Evolutionary conservation across 1,140 invertebrate species (phyloP).

Genomic region (Anastatus disparis): DNA sequence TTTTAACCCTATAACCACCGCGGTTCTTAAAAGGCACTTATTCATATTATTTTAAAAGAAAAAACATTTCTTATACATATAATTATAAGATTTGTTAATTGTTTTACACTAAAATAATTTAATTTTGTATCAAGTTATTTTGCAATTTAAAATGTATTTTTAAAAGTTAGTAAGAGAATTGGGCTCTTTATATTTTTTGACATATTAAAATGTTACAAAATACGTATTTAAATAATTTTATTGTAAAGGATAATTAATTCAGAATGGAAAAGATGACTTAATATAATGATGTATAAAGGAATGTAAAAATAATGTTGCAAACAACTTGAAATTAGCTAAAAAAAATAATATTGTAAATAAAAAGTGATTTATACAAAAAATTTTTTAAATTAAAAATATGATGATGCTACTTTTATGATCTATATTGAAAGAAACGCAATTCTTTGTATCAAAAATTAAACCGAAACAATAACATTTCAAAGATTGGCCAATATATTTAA

Average conservation of each 20-base stretch:
- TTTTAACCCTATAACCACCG: too few species aligned
- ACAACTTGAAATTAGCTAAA: slow-evolving; percentile 19
- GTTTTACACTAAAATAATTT: slow-evolving; percentile 27
- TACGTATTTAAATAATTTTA: background rate
- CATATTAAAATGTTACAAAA: background rate
- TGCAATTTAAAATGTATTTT: background rate
- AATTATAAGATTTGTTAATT: slow-evolving; percentile 7
- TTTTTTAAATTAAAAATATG: slow-evolving; percentile 30
- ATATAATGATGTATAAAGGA: background rate
- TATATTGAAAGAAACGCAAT: slow-evolving; percentile 2
- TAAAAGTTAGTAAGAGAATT: too few species aligned
- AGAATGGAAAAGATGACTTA: background rate
- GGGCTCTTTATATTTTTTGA: background rate
- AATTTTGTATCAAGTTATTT: slow-evolving; percentile 14
- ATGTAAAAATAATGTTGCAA: slow-evolving; percentile 23
- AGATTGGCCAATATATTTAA: slow-evolving; percentile 1
- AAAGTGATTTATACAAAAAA: slow-evolving; percentile 33
- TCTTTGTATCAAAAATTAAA: slow-evolving; percentile 19
- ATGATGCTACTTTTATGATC: slow-evolving; percentile 4
- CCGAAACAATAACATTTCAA: slow-evolving; percentile 2
- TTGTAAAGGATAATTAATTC: background rate
- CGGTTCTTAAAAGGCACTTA: too few species aligned
- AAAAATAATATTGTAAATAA: slow-evolving; percentile 36
- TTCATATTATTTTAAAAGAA: slow-evolving; percentile 2
- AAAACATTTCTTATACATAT: slow-evolving; percentile 1